Percentiles rank a stretch among this genome's conserved stretches.
Evolutionary conservation across 1,140 invertebrate species (phyloP).

Genomic region (Heliconius congener): DNA sequence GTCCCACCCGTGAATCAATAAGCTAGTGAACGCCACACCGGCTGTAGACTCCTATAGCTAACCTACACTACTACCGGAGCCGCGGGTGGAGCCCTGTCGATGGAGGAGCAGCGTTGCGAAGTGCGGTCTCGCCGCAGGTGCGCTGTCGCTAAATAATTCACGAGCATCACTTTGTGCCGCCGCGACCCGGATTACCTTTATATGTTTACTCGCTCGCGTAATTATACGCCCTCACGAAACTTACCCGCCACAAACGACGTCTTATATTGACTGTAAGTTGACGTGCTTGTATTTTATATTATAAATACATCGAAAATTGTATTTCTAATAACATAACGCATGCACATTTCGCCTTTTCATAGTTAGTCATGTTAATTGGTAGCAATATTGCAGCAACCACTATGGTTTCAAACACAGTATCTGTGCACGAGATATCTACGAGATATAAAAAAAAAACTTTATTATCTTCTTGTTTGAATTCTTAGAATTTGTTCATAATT

Average conservation of each 20-base stretch:
- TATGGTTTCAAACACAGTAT: too few relatives aligned
- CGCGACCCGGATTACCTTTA: slow-evolving; percentile 78
- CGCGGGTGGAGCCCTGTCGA: slow-evolving; percentile 39
- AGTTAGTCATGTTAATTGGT: too few relatives aligned
- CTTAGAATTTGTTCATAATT: too few relatives aligned
- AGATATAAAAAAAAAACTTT: too few relatives aligned
- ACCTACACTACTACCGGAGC: background rate
- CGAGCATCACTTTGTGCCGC: slow-evolving; percentile 78
- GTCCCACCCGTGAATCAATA: slow-evolving; percentile 11
- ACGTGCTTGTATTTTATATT: background rate
- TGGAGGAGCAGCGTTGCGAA: slow-evolving; percentile 31
- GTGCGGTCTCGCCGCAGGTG: slow-evolving; percentile 70
- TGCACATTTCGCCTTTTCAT: too few relatives aligned
- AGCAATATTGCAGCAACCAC: too few relatives aligned
- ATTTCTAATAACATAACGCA: too few relatives aligned
- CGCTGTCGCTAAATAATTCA: slow-evolving; percentile 71
- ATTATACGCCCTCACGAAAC: slow-evolving; percentile 79
- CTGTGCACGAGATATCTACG: too few relatives aligned
- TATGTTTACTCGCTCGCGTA: slow-evolving; percentile 77
- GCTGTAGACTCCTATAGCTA: background rate
- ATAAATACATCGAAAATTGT: background rate
- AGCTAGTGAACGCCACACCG: slow-evolving; percentile 26
- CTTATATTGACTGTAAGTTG: slow-evolving; percentile 13
- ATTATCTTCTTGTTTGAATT: too few relatives aligned
- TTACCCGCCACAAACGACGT: slow-evolving; percentile 53